These are phyloP conservation scores for Sarcophaga subvicina DNA, from an alignment of 2,888 invertebrate genomes.

Conservation along the genomic window DNA sequence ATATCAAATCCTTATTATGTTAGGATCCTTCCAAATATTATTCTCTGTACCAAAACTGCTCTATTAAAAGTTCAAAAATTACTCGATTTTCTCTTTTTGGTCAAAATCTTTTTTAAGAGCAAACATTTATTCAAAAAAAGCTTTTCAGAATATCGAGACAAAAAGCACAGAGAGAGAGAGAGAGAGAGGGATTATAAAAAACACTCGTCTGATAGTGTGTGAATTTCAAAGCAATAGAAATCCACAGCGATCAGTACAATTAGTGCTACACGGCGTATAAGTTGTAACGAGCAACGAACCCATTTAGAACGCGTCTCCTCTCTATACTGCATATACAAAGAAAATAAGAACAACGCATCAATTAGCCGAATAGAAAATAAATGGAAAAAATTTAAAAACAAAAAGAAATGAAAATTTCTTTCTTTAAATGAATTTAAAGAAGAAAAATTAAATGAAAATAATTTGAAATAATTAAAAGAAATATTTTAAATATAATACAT, in stretches of 20 bases:
- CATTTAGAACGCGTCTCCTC: conserved; percentile 29
- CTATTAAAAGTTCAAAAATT: too few relatives aligned
- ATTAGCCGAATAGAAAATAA: conserved; percentile 7
- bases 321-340: conserved; percentile 15
- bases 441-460: background rate
- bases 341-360: conserved; percentile 20
- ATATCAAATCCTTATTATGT: too few relatives aligned
- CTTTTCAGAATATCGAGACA: conserved; percentile 11
- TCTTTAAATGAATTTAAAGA: too few relatives aligned
- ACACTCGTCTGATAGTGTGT: background rate
- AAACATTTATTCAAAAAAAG: conserved; percentile 35
- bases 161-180: conserved; percentile 31
- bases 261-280: conserved; percentile 72
- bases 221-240: conserved; percentile 20
- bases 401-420: background rate
- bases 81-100: background rate
- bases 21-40: too few relatives aligned
- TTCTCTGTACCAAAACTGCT: too few relatives aligned
- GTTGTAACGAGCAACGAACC: conserved; percentile 56
- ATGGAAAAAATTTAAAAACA: background rate
- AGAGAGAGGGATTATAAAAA: conserved; percentile 3
- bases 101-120: conserved; percentile 20
- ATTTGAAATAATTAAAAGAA: background rate
- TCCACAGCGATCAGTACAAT: conserved; percentile 73
- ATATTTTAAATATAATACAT: background rate